These are phyloP conservation scores for Riptortus pedestris DNA, from an alignment of 1,140 invertebrate species.

Conservation along the genomic window DNA sequence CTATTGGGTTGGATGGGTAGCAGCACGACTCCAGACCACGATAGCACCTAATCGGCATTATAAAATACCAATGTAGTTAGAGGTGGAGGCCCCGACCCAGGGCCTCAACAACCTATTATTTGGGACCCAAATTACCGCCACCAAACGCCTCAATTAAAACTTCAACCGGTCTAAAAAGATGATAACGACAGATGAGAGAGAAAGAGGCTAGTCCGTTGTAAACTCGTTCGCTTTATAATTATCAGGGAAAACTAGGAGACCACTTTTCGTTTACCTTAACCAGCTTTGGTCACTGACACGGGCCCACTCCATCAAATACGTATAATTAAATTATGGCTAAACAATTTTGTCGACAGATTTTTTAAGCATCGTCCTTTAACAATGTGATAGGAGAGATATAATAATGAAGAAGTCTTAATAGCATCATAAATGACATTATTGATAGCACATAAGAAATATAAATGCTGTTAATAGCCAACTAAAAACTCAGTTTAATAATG, in stretches of 20 bases:
- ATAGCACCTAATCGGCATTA: conserved; percentile 19
- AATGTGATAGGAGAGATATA: too few species aligned
- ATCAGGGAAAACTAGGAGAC: conserved; percentile 8
- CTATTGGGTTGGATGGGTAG: too few species aligned
- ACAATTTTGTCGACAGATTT: too few species aligned
- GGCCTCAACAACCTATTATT: conserved; percentile 23
- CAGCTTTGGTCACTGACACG: too few species aligned
- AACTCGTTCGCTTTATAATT: conserved; percentile 15
- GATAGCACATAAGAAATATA: too few species aligned
- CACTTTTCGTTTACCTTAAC: conserved; percentile 13
- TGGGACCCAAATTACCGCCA: conserved; percentile 20
- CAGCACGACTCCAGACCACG: conserved; percentile 13
- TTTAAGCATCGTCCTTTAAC: too few species aligned
- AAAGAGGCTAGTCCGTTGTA: conserved; percentile 2
- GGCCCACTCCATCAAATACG: too few species aligned
- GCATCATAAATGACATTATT: too few species aligned
- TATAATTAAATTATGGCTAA: too few species aligned
- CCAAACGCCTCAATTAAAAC: conserved; percentile 24
- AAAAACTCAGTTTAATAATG: too few species aligned
- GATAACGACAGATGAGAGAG: conserved; percentile 26
- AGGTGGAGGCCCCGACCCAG: not conserved
- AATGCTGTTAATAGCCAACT: too few species aligned
- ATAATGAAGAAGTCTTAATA: too few species aligned
- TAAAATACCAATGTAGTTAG: conserved; percentile 23
- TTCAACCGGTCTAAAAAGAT: conserved; percentile 27